Conservation (phyloP, 2,888 invertebrate genomes). For the Caenorhabditis afra region DNA sequence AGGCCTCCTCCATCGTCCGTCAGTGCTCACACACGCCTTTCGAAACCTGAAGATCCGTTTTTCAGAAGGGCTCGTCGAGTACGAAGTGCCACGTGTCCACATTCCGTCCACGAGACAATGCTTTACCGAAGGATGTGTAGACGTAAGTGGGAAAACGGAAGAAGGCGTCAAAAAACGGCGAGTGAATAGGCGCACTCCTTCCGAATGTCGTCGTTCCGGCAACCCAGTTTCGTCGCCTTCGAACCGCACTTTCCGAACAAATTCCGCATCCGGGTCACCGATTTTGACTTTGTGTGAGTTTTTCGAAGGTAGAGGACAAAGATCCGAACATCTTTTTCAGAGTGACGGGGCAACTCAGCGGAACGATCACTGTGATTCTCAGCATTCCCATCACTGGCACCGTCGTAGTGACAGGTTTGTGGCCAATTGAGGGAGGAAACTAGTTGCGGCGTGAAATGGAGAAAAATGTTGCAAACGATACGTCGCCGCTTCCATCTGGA, state of each 20-base stretch:
- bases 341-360: constrained; percentile 69
- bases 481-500: neutral
- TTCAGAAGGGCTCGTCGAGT: constrained; percentile 77
- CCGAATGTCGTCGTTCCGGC: constrained; percentile 69
- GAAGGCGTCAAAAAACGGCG: constrained; percentile 15
- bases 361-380: constrained; percentile 71
- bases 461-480: constrained; percentile 26
- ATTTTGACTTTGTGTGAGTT: constrained; percentile 74
- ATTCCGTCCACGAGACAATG: constrained; percentile 78
- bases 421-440: neutral
- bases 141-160: constrained; percentile 53
- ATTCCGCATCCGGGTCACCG: constrained; percentile 70
- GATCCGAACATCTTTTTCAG: constrained; percentile 34
- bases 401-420: constrained; percentile 67
- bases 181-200: constrained; percentile 67
- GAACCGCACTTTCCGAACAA: constrained; percentile 72
- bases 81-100: constrained; percentile 74
- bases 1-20: constrained; percentile 73
- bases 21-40: constrained; percentile 31
- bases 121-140: constrained; percentile 79
- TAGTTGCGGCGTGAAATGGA: neutral
- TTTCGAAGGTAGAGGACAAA: neutral
- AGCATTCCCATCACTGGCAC: constrained; percentile 70
- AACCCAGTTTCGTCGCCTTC: constrained; percentile 68
- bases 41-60: neutral